Evolutionary conservation across 2,888 invertebrate species (phyloP), one percentile per base, ranked within the genome.

Genomic region (Chloroclysta siterata): DNA sequence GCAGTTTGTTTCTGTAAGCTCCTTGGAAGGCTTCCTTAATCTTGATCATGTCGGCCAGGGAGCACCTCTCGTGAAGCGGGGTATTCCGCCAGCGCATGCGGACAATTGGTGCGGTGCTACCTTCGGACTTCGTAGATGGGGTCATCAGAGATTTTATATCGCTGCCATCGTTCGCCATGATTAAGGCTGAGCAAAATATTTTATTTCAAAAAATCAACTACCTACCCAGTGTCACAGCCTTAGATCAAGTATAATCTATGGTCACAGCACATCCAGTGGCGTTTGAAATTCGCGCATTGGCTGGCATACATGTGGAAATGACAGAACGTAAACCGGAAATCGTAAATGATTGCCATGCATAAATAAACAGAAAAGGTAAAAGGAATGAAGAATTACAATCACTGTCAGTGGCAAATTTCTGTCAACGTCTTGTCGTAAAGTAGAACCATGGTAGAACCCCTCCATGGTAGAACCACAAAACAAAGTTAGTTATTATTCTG

Each of bases 21-120:
- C 74, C 73, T 52, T 90, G 83, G 72, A 94, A 94, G 0, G 83
- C 86, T 28, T 90, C 84, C 65, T 90, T 88, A 39, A 94, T 81
- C 67, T 87, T 88, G 13, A 85, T 66, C 84, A 94, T 85, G 70
- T 94, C 91, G 2, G 69, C 60, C 73, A 88, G 88, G 46, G 88
- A 86, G 66, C 93, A 85, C 7, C 88, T 77, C 60, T 93, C 89
- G 67, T 93, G 92, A 3, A 94, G 74, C 0, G 84, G 81, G 11
- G 76, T 75, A 65, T 90, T 93, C 17, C 80, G 78, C 82, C 80
- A 85, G 3, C 80, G 80, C 6, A 66, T 42, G 1, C 81, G 79
- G 5, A 75, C 63, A 47, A 70, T 63, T 0, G 79, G 76, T 2
- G 77, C 72, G 0, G 85, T 82, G 66, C 88, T 88, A n/a, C 76